phyloP scores from a whole-genome alignment of 2,888 invertebrate species.

The Lasioglossum calceatum region DNA sequence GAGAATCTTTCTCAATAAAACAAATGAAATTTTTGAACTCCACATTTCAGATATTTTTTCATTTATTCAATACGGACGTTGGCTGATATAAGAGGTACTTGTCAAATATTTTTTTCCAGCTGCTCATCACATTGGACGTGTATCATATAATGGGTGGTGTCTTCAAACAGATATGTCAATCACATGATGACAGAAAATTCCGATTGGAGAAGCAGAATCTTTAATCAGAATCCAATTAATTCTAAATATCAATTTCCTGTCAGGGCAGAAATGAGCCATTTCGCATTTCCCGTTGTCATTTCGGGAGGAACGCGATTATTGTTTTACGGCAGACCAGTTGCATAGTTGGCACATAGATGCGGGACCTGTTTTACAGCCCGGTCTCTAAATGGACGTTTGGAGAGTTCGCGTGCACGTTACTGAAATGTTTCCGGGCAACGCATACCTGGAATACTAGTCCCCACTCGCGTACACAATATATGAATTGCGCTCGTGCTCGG shows the following conservation, averaged over 20 bases:
- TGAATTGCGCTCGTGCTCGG: neutral
- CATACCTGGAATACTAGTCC: neutral
- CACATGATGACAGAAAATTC: neutral
- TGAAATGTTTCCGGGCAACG: neutral
- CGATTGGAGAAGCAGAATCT: neutral
- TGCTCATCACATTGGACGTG: neutral
- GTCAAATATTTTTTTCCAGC: neutral
- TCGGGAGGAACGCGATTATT: neutral
- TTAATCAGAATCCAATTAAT: neutral
- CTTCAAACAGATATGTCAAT: neutral
- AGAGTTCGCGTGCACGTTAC: slow-evolving; percentile 11
- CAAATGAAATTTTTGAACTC: too few relatives aligned
- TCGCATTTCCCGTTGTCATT: neutral
- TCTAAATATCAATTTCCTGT: neutral
- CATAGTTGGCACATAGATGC: neutral
- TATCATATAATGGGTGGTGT: neutral
- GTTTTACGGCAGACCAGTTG: slow-evolving; percentile 13
- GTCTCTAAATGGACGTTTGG: slow-evolving; percentile 16
- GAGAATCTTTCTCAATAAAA: too few relatives aligned
- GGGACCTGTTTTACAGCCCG: neutral
- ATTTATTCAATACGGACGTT: too few relatives aligned
- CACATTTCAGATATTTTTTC: too few relatives aligned
- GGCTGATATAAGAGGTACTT: too few relatives aligned
- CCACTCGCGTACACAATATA: neutral
- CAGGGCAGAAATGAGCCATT: neutral